Base-by-base conservation (phyloP, 2,888 invertebrate species). In the Bembecia ichneumoniformis region DNA sequence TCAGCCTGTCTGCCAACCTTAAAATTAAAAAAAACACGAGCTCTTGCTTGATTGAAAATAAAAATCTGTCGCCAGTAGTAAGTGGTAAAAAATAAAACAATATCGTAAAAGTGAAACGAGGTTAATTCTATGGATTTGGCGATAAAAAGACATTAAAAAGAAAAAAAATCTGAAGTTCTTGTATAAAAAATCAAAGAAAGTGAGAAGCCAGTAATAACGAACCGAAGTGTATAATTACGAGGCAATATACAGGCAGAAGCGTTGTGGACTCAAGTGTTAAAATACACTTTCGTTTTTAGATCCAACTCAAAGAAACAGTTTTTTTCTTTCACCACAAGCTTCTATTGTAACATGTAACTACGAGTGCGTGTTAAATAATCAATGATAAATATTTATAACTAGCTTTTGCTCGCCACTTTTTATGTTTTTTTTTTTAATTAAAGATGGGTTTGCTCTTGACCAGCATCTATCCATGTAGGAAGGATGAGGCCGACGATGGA, bases 261-360 rank as follows among this genome's bases (percentile, higher is more conserved):
- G 40, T 40, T 40, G 40, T 13, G 7, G 14, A 40, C 40, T 40
- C 40, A 57, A 28, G 55, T 65, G 67, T 74, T 73, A 70, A 72
- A 72, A 74, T 9, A 73, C 75, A 80, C 82, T 83, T 71, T 81
- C 76, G 54, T 65, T 78, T 60, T 72, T 69, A 61, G 56, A 61
- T 57, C 64, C 72, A 61, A 62, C 60, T 57, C 63, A 68, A 68
- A 70, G 74, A 76, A 77, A 78, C 62, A 66, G 67, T 72, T 74
- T 70, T 66, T 68, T 74, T 67, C 64, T 71, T 77, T 69, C 67
- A 71, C 69, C 69, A 68, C 58, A 55, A 58, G 57, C 59, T 55
- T 59, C 63, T 55, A 58, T 66, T 28, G 28, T 7, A 28, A 28
- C 28, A 28, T 28, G 9, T 28, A 9, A 28, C 9, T 28, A 67